These are phyloP conservation scores for Batillaria attramentaria DNA, from an alignment of 1,140 invertebrate genomes.

Conservation along the genomic window DNA sequence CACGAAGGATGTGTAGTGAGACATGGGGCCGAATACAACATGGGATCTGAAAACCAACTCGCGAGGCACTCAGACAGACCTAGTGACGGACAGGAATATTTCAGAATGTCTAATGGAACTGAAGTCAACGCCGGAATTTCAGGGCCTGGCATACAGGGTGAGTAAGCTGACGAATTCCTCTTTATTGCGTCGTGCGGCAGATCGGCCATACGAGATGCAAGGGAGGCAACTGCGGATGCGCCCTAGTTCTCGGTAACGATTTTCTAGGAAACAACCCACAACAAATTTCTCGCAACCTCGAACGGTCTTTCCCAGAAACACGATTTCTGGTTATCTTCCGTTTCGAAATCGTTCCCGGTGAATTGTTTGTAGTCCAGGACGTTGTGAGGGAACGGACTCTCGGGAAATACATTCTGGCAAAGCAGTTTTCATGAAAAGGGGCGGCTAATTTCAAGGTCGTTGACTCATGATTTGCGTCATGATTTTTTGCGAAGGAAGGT, in stretches of 20 bases:
- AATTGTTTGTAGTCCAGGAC: background rate
- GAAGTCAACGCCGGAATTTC: conserved; percentile 12
- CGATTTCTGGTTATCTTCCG: background rate
- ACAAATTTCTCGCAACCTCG: background rate
- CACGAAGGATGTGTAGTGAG: background rate
- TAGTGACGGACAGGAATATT: conserved; percentile 20
- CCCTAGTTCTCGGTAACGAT: background rate
- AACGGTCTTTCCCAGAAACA: background rate
- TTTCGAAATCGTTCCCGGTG: background rate
- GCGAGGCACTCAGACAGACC: conserved; percentile 23
- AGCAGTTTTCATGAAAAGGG: no score
- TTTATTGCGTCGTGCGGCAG: background rate
- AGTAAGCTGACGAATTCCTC: background rate
- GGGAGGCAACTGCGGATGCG: conserved; percentile 13
- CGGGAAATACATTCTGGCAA: no score
- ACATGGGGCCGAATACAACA: background rate
- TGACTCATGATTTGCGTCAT: no score
- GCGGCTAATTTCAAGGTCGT: no score
- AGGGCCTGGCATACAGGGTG: conserved; percentile 27
- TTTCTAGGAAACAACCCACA: conserved; percentile 19
- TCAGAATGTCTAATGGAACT: conserved; percentile 21
- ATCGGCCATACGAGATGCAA: background rate
- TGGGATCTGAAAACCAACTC: conserved; percentile 16
- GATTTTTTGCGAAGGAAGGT: no score
- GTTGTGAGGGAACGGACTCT: no score